Base-by-base conservation (phyloP, 1,140 invertebrate species). In the Drosophila saltans region DNA sequence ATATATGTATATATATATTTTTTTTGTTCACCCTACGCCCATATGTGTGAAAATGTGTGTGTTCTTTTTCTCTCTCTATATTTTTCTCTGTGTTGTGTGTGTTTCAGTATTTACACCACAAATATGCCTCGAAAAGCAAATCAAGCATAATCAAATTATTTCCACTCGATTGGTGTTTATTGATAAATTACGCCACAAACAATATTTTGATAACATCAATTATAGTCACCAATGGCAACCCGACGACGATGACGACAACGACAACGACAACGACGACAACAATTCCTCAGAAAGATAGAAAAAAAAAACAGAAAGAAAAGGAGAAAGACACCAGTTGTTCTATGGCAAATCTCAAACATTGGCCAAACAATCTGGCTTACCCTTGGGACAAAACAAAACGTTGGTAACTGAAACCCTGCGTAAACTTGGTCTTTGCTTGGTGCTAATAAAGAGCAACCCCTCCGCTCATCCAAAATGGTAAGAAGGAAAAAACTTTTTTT, bases 151-250 rank as follows among this genome's bases (percentile, higher is more conserved):
- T 91, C 89, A 91, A 91, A 91, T 91, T 91, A 91, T 86, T 91
- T 91, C 78, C 85, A 91, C 89, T 81, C 80, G 90, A 91, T 86
- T 91, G 90, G 72, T 90, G 89, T 91, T 91, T 90, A 91, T 91
- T 91, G 90, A 91, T 91, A 91, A 91, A 91, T 91, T 91, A 82
- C 81, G 86, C 90, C 85, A 90, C 90, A 91, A 88, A 91, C 82
- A 91, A 91, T 91, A 91, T 91, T 91, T 91, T 91, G 90, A 91
- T 91, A 91, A 85, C 84, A 91, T 91, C 89, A 91, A 91, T 91
- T 91, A 91, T 91, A 85, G 86, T 88, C 86, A 83, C 85, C 82
- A 77, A 76, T 75, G 68, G 64, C 81, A 76, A 66, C 75, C 66
- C 72, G 69, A 58, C 56, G 60, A 70, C 58, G 76, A 59, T 36